Percentiles rank a stretch among this genome's conserved stretches.
phyloP scores from a whole-genome alignment of 2,113 vertebrate genomes.

The Strigops habroptila region DNA sequence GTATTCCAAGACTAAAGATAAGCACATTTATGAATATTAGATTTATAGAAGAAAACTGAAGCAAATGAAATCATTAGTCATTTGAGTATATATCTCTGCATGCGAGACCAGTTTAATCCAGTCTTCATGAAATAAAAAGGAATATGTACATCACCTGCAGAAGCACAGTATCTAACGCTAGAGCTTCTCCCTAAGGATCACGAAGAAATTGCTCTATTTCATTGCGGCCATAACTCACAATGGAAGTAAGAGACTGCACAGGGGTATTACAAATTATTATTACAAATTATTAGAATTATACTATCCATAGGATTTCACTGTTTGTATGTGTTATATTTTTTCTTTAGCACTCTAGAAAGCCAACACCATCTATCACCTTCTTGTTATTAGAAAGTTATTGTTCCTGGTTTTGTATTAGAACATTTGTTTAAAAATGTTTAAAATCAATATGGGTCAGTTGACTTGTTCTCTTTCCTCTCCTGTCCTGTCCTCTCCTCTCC shows the following conservation, averaged over 20 bases:
- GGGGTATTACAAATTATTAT: not conserved
- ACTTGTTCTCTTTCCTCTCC: not conserved
- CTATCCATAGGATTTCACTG: not conserved
- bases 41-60: not conserved
- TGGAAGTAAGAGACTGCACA: not conserved
- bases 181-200: not conserved
- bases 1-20: not conserved
- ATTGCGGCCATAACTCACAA: not conserved
- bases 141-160: not conserved
- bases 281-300: not conserved
- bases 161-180: not conserved
- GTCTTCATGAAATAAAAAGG: not conserved
- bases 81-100: not conserved
- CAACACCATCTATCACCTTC: not conserved
- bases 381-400: not conserved
- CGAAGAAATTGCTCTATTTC: not conserved
- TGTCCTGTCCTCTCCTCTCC: not conserved
- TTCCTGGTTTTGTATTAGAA: not conserved
- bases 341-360: not conserved
- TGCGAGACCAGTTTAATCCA: not conserved
- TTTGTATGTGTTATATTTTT: not conserved
- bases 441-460: not conserved
- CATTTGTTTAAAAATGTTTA: not conserved
- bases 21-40: not conserved
- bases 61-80: not conserved